Base-by-base conservation (phyloP, 2,797 vertebrate genomes). In the Nyctalus aviator region DNA sequence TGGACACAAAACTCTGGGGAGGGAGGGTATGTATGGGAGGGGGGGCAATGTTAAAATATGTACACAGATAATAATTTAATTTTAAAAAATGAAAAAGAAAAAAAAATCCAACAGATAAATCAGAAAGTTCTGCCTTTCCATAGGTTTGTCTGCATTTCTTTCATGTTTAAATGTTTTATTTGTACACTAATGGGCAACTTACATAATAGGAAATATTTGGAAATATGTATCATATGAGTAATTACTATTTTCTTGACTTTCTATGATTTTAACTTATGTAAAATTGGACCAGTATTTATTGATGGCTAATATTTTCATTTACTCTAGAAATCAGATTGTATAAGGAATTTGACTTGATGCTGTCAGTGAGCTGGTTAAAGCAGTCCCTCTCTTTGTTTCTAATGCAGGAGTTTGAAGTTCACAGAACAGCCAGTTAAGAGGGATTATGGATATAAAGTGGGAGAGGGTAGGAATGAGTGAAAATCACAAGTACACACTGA, bases 81-180 rank as follows among this genome's bases (percentile, higher is more conserved):
- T n/a, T n/a, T n/a, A n/a, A n/a, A n/a, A n/a, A n/a, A n/a, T n/a
- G n/a, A 62, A 59, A 4, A 25, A 62, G 5, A 62, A 62, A 62
- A 62, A 68, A 91, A 10, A 76, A 83, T 79, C 41, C 6, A 90
- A 27, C 53, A 86, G 46, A 44, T 66, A 77, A 79, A 25, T 88
- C n/a, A 86, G 50, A 77, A 95, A 86, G 73, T 78, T 59, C 30
- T 85, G 37, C 53, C 27, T 25, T 83, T 55, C 7, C 27, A 12
- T 79, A 48, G 44, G 21, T 83, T 75, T 90, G 46, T 64, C 37
- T 91, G 15, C 55, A 76, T 76, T 93, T 90, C 17, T 93, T 41
- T 4, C n/a, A 75, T 73, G 27, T 13, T 62, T 88, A 21, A 46
- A n/a, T 37, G 41, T 83, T 79, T 85, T 95, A 92, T 5, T 78